Evolutionary conservation across 2,888 invertebrate genomes (phyloP), one percentile per base, ranked within the genome.

Genomic region (Ectobius pallidus): DNA sequence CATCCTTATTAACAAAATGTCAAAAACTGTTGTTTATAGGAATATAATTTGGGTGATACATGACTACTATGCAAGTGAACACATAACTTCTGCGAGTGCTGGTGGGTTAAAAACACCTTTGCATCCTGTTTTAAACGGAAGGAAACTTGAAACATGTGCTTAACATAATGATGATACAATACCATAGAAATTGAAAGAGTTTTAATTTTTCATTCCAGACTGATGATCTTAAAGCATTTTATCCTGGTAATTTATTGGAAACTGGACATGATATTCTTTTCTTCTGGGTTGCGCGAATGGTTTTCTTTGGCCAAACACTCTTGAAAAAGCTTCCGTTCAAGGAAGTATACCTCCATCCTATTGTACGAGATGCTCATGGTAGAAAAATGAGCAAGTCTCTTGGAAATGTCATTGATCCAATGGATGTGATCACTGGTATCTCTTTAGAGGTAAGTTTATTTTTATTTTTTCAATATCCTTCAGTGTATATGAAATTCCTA

Each of bases 271-370:
- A 95, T 80, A 99, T 99, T 79, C 83, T 99, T 62, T 99, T 99
- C 88, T 99, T 99, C 86, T 99, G 99, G 99, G 99, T 99, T 3
- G 99, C 99, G 0, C 88, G 98, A 75, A 99, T 99, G 99, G 99
- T 99, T 0, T 99, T 99, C 90, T 90, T 99, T 79, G 96, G 97
- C 0, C 92, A 93, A 78, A 90, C 94, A 77, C 85, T 99, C n/a
- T 85, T 95, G 70, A 96, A 94, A 1, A 89, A 93, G 82, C 85
- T 99, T 62, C 99, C 99, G 0, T 99, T 99, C 84, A 92, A 88
- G 77, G 92, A 96, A 85, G 91, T 99, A 0, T 95, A 96, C 80
- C 87, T 99, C 16, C 99, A 99, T 84, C 97, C 99, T 0, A 95
- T 99, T 89, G 93, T 99, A 1, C 90, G 99, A 70, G 99, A 99